phyloP scores from a whole-genome alignment of 1,140 invertebrate genomes.

The Nomia melanderi region DNA sequence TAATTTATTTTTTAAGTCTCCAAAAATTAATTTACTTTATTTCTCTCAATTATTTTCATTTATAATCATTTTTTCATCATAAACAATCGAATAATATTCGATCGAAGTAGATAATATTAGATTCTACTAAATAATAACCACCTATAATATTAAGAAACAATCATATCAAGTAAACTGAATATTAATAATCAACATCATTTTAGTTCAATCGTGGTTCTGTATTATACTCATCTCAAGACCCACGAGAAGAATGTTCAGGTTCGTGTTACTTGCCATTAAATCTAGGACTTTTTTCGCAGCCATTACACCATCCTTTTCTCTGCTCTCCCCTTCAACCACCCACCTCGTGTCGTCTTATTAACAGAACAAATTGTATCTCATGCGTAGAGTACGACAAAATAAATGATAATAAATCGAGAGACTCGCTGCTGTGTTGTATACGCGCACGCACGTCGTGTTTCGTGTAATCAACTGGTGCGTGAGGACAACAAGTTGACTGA shows the following conservation, averaged over 20 bases:
- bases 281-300: not conserved
- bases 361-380: not conserved
- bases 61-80: too few relatives aligned
- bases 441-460: not conserved
- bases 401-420: not conserved
- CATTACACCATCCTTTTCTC: not conserved
- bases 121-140: too few relatives aligned
- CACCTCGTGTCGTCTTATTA: not conserved
- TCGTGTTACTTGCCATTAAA: not conserved
- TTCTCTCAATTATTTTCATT: too few relatives aligned
- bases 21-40: too few relatives aligned
- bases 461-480: not conserved
- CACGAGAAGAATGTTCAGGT: not conserved
- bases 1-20: too few relatives aligned
- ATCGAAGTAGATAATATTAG: too few relatives aligned
- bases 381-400: not conserved
- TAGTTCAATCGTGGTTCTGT: not conserved
- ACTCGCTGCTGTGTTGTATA: not conserved
- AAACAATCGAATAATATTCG: too few relatives aligned
- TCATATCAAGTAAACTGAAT: too few relatives aligned
- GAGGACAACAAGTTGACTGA: not conserved
- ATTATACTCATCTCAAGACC: not conserved
- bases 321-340: too few relatives aligned
- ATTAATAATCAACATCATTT: too few relatives aligned
- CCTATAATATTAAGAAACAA: too few relatives aligned